Base-by-base conservation (phyloP, 2,113 vertebrate genomes). In the Suricata suricatta region DNA sequence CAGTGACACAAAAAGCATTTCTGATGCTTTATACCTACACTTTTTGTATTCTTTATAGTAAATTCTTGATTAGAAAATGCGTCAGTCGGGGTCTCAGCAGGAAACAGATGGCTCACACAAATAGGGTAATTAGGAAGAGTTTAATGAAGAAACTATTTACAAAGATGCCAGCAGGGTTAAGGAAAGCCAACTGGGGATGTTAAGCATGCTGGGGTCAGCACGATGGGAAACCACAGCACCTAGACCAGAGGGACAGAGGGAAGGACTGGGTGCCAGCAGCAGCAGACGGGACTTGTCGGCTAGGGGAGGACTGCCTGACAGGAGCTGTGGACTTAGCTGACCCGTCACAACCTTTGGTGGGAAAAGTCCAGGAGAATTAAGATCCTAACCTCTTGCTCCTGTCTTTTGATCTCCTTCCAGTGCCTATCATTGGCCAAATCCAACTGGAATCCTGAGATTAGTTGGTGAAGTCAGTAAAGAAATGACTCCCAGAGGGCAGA, bases 71-170 rank as follows among this genome's bases (percentile, higher is more conserved):
- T 94, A 84, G 96, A 94, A 98, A 96, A 68, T 88, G n/a, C 76
- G 86, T 95, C 96, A 63, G 94, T 90, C 60, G 91, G 95, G 85
- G 94, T 94, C 93, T 96, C 97, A 94, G 84, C 94, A 93, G 95
- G 95, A 94, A 97, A 88, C 98, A 98, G 97, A 98, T 98, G 96
- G 95, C 81, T 97, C 88, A 94, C 72, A 94, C 94, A 96, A 96
- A 97, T 85, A 90, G 97, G 94, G 84, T 94, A 77, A 98, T 98
- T 97, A 97, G 84, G 85, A 93, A 57, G 94, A 92, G 80, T 98
- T 96, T 97, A 98, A 97, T 97, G 96, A 97, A 95, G 95, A 96
- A 97, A 95, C 94, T 98, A 77, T 82, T 96, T 97, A 90, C 94
- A 88, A 97, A 97, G 87, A 92, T 57, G 82, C 25, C 72, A 25